These are phyloP conservation scores for Micronycteris hirsuta DNA, from an alignment of 2,113 vertebrate species.

Conservation along the genomic window DNA sequence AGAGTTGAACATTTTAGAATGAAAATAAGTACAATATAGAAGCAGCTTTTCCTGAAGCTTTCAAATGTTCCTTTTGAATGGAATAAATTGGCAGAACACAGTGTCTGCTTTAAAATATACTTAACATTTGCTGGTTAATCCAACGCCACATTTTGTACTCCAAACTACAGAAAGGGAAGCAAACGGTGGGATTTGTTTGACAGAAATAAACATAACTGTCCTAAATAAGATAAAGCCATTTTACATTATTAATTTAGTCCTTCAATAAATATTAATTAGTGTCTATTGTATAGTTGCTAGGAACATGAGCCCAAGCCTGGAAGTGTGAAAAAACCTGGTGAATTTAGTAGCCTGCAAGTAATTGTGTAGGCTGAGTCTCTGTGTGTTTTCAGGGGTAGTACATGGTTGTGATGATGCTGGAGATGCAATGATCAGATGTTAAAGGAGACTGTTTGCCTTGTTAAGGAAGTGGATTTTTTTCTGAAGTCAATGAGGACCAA, in stretches of 20 bases:
- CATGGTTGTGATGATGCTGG: too few relatives aligned
- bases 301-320: neutral
- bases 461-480: neutral
- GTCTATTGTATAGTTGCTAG: neutral
- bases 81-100: neutral
- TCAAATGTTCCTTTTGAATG: constrained; percentile 7
- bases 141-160: neutral
- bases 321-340: neutral
- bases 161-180: neutral
- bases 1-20: neutral
- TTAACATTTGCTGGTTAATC: neutral
- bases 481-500: neutral
- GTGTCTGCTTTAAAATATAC: neutral
- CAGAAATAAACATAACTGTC: constrained; percentile 8
- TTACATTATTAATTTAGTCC: constrained; percentile 35
- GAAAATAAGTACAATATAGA: neutral
- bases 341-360: neutral
- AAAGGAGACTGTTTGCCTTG: neutral
- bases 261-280: constrained; percentile 38
- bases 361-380: neutral
- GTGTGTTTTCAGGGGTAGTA: neutral
- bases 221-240: constrained; percentile 30
- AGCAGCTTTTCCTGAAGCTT: neutral
- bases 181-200: neutral
- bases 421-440: neutral